A percentile compares a stretch with the other conserved stretches of the same genome.
Evolutionary conservation across 2,888 invertebrate species (phyloP).

Genomic region (Creontiades dilutus): DNA sequence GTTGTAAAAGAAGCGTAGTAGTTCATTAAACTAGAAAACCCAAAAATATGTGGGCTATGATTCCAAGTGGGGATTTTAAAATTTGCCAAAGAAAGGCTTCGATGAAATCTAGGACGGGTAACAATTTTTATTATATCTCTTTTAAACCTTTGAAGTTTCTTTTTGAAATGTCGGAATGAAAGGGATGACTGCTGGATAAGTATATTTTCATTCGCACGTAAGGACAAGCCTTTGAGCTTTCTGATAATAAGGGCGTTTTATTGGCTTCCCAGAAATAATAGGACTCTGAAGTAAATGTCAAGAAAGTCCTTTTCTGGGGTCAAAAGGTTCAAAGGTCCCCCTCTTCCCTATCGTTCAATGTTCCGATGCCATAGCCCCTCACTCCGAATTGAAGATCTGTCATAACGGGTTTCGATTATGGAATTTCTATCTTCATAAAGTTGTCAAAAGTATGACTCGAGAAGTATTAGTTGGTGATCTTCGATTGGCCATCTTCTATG

Average conservation of each 20-base stretch:
- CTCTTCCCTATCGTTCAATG: not conserved
- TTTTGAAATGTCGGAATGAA: not conserved
- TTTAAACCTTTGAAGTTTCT: not conserved
- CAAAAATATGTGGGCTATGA: too few relatives aligned
- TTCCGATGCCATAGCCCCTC: not conserved
- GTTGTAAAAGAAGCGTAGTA: too few relatives aligned
- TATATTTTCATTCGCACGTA: not conserved
- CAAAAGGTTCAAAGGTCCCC: not conserved
- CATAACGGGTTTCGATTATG: too few relatives aligned
- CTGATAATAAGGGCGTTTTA: conserved; percentile 21
- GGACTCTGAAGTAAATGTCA: not conserved
- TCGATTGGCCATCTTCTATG: too few relatives aligned
- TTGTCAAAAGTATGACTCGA: too few relatives aligned
- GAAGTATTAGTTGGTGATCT: too few relatives aligned
- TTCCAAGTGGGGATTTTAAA: too few relatives aligned
- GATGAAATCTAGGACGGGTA: too few relatives aligned
- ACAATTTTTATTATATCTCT: too few relatives aligned
- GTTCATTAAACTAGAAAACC: too few relatives aligned
- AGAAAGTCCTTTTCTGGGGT: conserved; percentile 7
- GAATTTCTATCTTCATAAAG: too few relatives aligned
- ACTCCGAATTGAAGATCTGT: not conserved
- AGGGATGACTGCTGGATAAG: not conserved
- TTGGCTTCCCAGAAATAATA: conserved; percentile 25
- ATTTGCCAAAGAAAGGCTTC: too few relatives aligned
- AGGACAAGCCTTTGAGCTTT: conserved; percentile 15